Evolutionary conservation across 1,140 invertebrate genomes (phyloP).

Genomic region (Sitophilus oryzae): DNA sequence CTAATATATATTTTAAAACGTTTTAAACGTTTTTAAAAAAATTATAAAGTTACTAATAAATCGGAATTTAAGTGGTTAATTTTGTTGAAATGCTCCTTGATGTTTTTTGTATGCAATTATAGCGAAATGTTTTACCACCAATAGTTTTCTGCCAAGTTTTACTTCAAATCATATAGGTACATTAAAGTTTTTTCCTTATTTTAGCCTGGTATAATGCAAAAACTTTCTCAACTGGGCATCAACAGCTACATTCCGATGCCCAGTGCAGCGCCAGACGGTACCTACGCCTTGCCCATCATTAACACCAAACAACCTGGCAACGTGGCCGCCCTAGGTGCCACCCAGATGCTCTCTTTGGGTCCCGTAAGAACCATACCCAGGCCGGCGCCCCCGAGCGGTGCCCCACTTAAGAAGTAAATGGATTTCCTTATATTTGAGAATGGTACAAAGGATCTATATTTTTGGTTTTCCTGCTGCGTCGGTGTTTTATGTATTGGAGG

Average conservation of each 20-base stretch:
- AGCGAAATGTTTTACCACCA: too few relatives aligned
- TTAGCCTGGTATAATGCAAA: constrained; percentile 54
- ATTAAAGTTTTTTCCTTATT: constrained; percentile 3
- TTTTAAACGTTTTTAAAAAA: too few relatives aligned
- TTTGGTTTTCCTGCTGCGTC: too few relatives aligned
- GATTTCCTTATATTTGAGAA: too few relatives aligned
- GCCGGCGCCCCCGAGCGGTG: constrained; percentile 4
- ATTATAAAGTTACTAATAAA: too few relatives aligned
- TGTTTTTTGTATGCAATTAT: too few relatives aligned
- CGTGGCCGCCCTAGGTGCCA: constrained; percentile 58
- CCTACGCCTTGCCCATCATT: constrained; percentile 67
- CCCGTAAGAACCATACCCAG: constrained; percentile 47
- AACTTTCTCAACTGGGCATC: constrained; percentile 61
- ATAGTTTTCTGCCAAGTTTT: too few relatives aligned
- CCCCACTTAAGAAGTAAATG: constrained; percentile 11
- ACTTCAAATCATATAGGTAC: too few relatives aligned
- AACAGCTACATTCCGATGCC: constrained; percentile 67
- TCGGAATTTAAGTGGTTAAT: too few relatives aligned
- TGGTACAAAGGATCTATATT: too few relatives aligned
- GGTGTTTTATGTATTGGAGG: too few relatives aligned
- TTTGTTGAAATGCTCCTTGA: background rate
- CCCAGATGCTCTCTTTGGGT: constrained; percentile 62
- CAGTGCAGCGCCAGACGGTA: constrained; percentile 56
- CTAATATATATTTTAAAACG: too few relatives aligned
- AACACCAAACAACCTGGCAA: constrained; percentile 60